Evolutionary conservation across 1,140 invertebrate species (phyloP), one percentile per base, ranked within the genome.

Genomic region (Potamilus streckersoni): DNA sequence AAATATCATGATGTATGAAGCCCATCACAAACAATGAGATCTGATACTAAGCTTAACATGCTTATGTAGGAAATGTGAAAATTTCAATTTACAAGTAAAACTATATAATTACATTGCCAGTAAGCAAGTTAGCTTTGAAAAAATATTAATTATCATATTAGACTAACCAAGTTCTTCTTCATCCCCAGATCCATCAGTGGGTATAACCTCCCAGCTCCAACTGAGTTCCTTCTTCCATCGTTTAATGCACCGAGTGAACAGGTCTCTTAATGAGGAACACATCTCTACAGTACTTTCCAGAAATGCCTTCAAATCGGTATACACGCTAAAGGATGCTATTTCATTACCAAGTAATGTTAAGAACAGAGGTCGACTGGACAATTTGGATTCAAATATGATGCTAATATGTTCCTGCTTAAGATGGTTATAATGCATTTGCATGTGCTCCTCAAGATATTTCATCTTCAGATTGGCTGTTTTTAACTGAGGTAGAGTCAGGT

Each of bases 221-320:
- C 85, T 87, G 64, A 84, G 81, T 14, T 86, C 82, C 19, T 75
- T 74, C 1, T 85, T 80, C 87, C 88, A 89, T 8, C 84, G 78
- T 58, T 83, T 81, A 38, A 88, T 77, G 69, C 82, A 81, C 3
- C 74, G 66, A 11, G 77, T 79, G 84, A 82, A 86, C 64, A 87
- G 79, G 20, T 86, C 83, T 31, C 86, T 73, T 62, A 88, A 78
- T 38, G 82, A 83, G 56, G 76, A 79, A 64, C 79, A 79, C 60
- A 83, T 79, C 63, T 86, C 82, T 23, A 78, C 71, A 58, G 80
- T 71, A 3, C 72, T 73, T 19, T 86, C 84, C 15, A 87, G 66
- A 70, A 83, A 85, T 11, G 73, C 66, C 27, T 82, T 77, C 19
- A 87, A 66, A 23, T 83, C 60, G 56, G 27, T 79, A 61, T 84